These are phyloP conservation scores for Chrysochloris asiatica DNA, from an alignment of 2,113 vertebrate species.

Conservation along the genomic window DNA sequence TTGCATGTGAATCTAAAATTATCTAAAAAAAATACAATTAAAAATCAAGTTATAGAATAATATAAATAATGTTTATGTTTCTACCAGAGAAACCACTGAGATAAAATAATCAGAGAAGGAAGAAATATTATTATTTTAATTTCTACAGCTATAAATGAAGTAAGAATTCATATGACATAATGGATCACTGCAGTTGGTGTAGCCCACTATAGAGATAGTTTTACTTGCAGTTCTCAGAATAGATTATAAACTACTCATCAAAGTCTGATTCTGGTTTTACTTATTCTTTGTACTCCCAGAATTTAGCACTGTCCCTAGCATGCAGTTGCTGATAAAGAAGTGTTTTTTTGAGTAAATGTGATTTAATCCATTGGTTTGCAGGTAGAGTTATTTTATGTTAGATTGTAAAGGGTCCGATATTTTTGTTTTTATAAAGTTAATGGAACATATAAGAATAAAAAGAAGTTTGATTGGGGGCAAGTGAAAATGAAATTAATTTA, in stretches of 20 bases:
- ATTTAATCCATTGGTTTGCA: not conserved
- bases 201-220: not conserved
- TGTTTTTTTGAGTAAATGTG: not conserved
- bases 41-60: not conserved
- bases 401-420: not conserved
- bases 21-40: no score
- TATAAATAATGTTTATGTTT: not conserved
- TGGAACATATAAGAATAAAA: not conserved
- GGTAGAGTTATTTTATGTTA: not conserved
- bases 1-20: not conserved
- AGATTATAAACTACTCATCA: no score
- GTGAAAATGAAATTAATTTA: not conserved
- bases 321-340: not conserved
- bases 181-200: no score
- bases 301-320: not conserved
- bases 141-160: not conserved
- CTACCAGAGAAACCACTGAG: not conserved
- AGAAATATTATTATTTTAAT: not conserved
- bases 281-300: not conserved
- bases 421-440: not conserved
- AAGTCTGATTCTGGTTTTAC: not conserved
- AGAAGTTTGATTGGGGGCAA: not conserved
- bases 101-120: not conserved
- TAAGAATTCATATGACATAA: not conserved
- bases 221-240: not conserved